These are phyloP conservation scores for Gadopsis bispinosus DNA, from an alignment of 2,797 vertebrate genomes.

Conservation along the genomic window DNA sequence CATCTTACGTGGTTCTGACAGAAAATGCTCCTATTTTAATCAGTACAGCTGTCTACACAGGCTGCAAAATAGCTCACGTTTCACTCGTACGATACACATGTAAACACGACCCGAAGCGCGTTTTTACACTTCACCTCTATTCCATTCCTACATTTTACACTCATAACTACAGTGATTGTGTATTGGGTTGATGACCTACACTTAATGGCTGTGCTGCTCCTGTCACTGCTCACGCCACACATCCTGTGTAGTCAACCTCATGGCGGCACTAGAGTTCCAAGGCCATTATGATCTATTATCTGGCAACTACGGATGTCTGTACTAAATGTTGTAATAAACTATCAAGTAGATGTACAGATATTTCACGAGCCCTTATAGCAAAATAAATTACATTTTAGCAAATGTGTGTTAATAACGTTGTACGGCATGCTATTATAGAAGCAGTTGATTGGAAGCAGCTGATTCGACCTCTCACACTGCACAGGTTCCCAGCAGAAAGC, in stretches of 20 bases:
- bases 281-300: neutral
- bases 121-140: neutral
- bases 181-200: neutral
- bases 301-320: neutral
- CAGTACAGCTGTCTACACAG: no score
- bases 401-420: neutral
- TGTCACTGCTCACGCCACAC: neutral
- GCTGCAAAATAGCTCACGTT: no score
- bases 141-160: neutral
- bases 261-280: neutral
- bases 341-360: neutral
- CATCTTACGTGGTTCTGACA: no score
- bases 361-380: neutral
- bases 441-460: conserved; percentile 26
- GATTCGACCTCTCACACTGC: conserved; percentile 44
- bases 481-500: conserved; percentile 40
- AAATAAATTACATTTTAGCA: conserved; percentile 1
- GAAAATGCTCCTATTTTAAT: no score
- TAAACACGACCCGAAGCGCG: neutral
- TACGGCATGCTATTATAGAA: neutral
- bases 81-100: neutral
- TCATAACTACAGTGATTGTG: neutral
- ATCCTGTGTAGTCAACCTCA: neutral
- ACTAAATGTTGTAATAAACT: neutral
- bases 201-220: neutral